Conservation (phyloP, 1,140 invertebrate species). For the Zaprionus ornatus region DNA sequence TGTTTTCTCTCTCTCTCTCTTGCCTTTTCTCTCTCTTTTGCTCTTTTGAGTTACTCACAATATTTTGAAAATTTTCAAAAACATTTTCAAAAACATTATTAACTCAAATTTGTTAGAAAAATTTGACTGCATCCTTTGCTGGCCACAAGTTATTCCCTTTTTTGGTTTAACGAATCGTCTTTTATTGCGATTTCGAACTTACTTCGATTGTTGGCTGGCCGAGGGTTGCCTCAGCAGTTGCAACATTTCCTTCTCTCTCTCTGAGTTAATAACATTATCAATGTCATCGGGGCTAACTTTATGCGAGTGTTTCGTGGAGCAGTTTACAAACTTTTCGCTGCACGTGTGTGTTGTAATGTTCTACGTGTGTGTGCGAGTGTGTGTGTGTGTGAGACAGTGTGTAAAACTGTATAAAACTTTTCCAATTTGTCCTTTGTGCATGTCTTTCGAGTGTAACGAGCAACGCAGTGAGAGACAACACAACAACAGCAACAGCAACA, state of each 20-base stretch:
- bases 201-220: not conserved
- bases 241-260: not conserved
- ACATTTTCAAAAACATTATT: not conserved
- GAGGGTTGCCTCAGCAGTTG: not conserved
- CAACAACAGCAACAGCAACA: slow-evolving; percentile 14
- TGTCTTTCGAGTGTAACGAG: slow-evolving; percentile 62
- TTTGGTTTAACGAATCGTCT: not conserved
- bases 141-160: not conserved
- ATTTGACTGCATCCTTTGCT: not conserved
- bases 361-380: not conserved
- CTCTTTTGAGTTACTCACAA: not conserved
- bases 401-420: slow-evolving; percentile 58
- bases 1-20: not conserved
- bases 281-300: slow-evolving; percentile 50
- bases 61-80: not conserved
- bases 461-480: slow-evolving; percentile 24
- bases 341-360: slow-evolving; percentile 22
- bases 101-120: not conserved
- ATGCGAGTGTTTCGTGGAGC: slow-evolving; percentile 5
- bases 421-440: slow-evolving; percentile 66
- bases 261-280: slow-evolving; percentile 54
- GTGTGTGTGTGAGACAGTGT: slow-evolving; percentile 16
- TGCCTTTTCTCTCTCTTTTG: not conserved
- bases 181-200: not conserved
- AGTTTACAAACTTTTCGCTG: slow-evolving; percentile 12